Evolutionary conservation across 1,140 invertebrate species (phyloP).

Genomic region (Tachypleus tridentatus): DNA sequence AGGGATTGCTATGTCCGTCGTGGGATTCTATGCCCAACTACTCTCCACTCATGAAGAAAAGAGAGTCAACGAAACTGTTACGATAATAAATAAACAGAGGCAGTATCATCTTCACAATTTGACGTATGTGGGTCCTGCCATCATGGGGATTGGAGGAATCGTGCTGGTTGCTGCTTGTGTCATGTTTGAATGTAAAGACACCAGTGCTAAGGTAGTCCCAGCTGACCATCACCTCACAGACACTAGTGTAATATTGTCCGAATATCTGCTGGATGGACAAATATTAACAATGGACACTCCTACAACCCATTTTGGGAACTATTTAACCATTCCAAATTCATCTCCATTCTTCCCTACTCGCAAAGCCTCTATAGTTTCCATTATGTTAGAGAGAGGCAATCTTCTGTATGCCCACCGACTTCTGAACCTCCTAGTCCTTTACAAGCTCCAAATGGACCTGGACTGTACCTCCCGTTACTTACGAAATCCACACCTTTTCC

Average conservation of each 20-base stretch:
- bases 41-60: constrained; percentile 62
- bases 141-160: constrained; percentile 85
- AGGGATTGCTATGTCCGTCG: constrained; percentile 78
- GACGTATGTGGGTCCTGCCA: constrained; percentile 78
- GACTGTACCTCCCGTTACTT: too few relatives aligned
- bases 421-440: too few relatives aligned
- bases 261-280: constrained; percentile 8
- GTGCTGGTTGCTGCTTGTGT: constrained; percentile 85
- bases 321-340: too few relatives aligned
- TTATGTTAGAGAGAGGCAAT: too few relatives aligned
- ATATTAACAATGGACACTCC: too few relatives aligned
- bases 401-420: too few relatives aligned
- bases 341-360: too few relatives aligned
- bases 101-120: constrained; percentile 64
- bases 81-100: constrained; percentile 29
- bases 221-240: constrained; percentile 6
- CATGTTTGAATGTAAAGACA: constrained; percentile 62
- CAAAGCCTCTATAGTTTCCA: too few relatives aligned
- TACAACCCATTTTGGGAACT: too few relatives aligned
- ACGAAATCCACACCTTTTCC: too few relatives aligned
- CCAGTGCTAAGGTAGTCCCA: constrained; percentile 7
- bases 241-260: constrained; percentile 3
- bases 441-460: too few relatives aligned
- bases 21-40: constrained; percentile 59
- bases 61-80: constrained; percentile 62